phyloP scores from a whole-genome alignment of 2,888 invertebrate genomes.

The Nomada flava region DNA sequence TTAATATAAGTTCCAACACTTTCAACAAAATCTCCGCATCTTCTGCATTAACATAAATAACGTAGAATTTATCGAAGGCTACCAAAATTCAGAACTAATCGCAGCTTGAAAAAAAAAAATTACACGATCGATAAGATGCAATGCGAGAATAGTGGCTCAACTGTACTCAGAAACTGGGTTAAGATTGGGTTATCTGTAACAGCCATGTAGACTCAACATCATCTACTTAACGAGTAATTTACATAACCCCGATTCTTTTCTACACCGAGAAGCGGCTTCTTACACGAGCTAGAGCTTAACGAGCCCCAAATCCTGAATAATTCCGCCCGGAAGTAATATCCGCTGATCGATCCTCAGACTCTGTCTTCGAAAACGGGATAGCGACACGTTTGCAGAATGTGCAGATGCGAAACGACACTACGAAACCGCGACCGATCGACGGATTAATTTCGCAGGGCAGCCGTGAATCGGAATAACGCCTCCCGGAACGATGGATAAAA shows the following conservation, averaged over 20 bases:
- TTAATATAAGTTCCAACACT: no score
- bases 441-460: conserved; percentile 8
- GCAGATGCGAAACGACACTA: not conserved
- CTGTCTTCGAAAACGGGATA: no score
- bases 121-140: not conserved
- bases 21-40: no score
- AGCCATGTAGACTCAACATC: conserved; percentile 37
- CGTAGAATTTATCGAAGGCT: no score
- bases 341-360: no score
- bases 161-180: conserved; percentile 24
- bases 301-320: no score
- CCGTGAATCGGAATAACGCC: conserved; percentile 18
- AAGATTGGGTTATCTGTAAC: conserved; percentile 23
- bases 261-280: not conserved
- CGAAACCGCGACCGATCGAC: conserved; percentile 4
- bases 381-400: no score
- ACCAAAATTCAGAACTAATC: conserved; percentile 22
- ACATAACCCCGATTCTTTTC: conserved; percentile 48
- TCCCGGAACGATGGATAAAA: conserved; percentile 35
- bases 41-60: no score
- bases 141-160: conserved; percentile 3
- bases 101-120: conserved; percentile 5
- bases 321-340: no score
- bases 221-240: conserved; percentile 41
- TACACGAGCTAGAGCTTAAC: conserved; percentile 11